Evolutionary conservation across 2,113 vertebrate species (phyloP).

Genomic region (Corythornis cristatus): DNA sequence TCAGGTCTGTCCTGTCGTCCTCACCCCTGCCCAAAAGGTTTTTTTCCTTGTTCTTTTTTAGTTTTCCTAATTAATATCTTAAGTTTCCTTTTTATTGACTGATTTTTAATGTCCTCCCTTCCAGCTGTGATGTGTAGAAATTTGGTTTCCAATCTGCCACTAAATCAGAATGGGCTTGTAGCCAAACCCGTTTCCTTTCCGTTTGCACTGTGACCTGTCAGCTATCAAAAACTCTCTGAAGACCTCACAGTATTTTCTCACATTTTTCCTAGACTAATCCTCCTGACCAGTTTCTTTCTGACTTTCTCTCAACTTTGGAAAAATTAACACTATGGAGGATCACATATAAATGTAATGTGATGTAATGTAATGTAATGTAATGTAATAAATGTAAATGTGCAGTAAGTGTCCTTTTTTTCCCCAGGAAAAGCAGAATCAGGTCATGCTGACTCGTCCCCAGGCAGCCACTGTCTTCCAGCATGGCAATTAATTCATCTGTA

Average conservation of each 20-base stretch:
- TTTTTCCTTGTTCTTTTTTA: background rate
- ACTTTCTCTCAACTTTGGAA: background rate
- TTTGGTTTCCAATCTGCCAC: slow-evolving; percentile 9
- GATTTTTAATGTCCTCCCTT: background rate
- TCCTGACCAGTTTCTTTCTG: background rate
- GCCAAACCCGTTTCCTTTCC: background rate
- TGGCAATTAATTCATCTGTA: background rate
- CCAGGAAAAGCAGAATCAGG: background rate
- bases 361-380: no score
- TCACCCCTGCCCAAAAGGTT: background rate
- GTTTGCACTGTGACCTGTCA: slow-evolving; percentile 7
- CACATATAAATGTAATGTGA: background rate
- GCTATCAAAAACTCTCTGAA: slow-evolving; percentile 39
- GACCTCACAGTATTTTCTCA: slow-evolving; percentile 28
- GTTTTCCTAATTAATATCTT: background rate
- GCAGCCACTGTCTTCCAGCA: background rate
- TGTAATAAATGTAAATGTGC: background rate
- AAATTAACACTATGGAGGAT: slow-evolving; percentile 3
- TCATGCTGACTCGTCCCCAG: background rate
- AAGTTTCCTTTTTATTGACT: background rate
- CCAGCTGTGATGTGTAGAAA: background rate
- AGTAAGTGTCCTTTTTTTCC: background rate
- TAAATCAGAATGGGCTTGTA: slow-evolving; percentile 13
- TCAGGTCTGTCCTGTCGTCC: background rate
- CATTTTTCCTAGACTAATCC: slow-evolving; percentile 1